A percentile compares a stretch with the other conserved stretches of the same genome.
phyloP scores from a whole-genome alignment of 2,113 vertebrate species.

The Polypterus bichir region DNA sequence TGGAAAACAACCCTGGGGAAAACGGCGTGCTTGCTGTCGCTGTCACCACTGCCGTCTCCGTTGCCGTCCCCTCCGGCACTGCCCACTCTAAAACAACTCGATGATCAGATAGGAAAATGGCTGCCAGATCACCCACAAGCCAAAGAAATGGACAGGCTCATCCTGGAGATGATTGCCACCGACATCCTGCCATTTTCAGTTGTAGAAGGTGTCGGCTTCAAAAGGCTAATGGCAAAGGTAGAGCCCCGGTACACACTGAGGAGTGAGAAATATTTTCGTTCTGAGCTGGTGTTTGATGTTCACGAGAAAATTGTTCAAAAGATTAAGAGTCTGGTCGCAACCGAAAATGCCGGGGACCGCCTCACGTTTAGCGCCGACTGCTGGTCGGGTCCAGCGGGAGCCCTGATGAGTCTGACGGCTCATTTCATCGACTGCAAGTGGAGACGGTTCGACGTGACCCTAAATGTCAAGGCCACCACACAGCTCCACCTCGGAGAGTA shows the following conservation, averaged over 20 bases:
- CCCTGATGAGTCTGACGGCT: slow-evolving; percentile 1
- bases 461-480: background rate
- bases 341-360: background rate
- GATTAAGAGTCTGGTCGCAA: background rate
- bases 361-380: background rate
- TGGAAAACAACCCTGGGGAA: no score
- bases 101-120: no score
- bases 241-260: background rate
- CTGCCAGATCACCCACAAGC: no score
- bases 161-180: no score
- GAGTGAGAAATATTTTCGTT: background rate
- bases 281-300: background rate
- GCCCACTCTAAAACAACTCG: no score
- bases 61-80: no score
- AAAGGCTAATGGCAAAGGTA: background rate
- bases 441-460: background rate
- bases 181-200: no score
- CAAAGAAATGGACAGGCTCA: no score
- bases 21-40: no score
- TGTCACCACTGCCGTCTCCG: no score
- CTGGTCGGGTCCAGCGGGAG: background rate
- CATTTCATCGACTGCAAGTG: slow-evolving; percentile 1
- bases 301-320: background rate
- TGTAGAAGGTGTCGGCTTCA: background rate
- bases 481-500: background rate